Base-by-base conservation (phyloP, 2,888 invertebrate species). In the Drosophila histrio region DNA sequence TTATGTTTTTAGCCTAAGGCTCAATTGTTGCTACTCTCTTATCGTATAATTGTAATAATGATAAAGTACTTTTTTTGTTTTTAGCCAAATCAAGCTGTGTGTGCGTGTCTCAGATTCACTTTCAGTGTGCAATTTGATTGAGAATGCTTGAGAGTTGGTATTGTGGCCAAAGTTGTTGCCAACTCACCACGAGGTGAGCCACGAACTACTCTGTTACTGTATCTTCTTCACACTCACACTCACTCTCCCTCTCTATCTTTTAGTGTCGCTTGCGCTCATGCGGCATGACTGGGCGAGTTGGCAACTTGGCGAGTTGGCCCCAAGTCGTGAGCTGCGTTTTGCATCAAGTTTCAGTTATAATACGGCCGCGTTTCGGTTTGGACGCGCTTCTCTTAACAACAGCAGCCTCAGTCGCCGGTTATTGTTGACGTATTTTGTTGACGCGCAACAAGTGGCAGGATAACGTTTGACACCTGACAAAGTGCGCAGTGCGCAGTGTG, bases 331-430 rank as follows among this genome's bases (percentile, higher is more conserved):
- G 60, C 67, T 64, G 61, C 32, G 49, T 30, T 56, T 79, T 74
- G 71, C 73, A 67, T 61, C 72, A 79, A 89, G 79, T 89, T 86
- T 90, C 87, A 90, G 90, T 90, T 89, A 79, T 73, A 80, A 72
- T 65, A 79, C 77, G 83, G 82, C 88, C 79, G 87, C 86, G 88
- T 75, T 72, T 78, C 70, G 79, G 77, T 75, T 78, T 86, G 88
- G 89, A 90, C 86, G 90, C 88, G 79, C 43, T 76, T 79, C 69
- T 65, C 49, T 44, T 56, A 19, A 4, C 22, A n/a, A 38, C 38
- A 21, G 21, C 22, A 15, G 22, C n/a, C 17, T 36, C 24, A 15
- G 19, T 30, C 21, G 39, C 28, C 41, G 53, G 28, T 15, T 6
- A n/a, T n/a, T n/a, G n/a, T 21, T 7, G 41, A 41, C 39, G 52